These are phyloP conservation scores for Chaetura pelagica DNA, from an alignment of 2,113 vertebrate species.

Conservation along the genomic window DNA sequence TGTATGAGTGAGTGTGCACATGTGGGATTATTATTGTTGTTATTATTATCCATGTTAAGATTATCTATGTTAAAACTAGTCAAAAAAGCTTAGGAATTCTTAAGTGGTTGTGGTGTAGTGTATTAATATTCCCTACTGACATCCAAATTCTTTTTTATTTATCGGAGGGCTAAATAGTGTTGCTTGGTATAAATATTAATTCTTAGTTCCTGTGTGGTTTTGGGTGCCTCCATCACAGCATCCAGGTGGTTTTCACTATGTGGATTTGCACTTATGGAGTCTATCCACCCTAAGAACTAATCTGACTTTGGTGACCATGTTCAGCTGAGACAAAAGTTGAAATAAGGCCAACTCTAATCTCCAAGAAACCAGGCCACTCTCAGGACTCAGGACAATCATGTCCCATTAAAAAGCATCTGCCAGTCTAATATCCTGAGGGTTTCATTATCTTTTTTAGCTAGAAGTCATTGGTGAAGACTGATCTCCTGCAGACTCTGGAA, in stretches of 20 bases:
- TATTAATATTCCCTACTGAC: too few relatives aligned
- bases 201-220: too few relatives aligned
- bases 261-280: neutral
- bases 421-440: neutral
- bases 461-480: neutral
- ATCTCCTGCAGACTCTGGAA: neutral
- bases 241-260: neutral
- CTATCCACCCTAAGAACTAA: neutral
- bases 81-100: too few relatives aligned
- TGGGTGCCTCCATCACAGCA: too few relatives aligned
- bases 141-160: too few relatives aligned
- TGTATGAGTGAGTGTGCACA: too few relatives aligned
- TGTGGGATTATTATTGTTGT: too few relatives aligned
- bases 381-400: constrained; percentile 25
- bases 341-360: constrained; percentile 36
- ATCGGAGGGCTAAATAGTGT: too few relatives aligned
- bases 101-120: too few relatives aligned
- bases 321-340: constrained; percentile 33
- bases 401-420: constrained; percentile 39
- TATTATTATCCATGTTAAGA: too few relatives aligned
- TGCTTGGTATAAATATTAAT: too few relatives aligned
- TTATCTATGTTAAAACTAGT: too few relatives aligned
- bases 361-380: constrained; percentile 30
- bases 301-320: neutral
- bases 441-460: neutral